phyloP scores from a whole-genome alignment of 1,140 invertebrate species.

The Drosophila ohnishii region DNA sequence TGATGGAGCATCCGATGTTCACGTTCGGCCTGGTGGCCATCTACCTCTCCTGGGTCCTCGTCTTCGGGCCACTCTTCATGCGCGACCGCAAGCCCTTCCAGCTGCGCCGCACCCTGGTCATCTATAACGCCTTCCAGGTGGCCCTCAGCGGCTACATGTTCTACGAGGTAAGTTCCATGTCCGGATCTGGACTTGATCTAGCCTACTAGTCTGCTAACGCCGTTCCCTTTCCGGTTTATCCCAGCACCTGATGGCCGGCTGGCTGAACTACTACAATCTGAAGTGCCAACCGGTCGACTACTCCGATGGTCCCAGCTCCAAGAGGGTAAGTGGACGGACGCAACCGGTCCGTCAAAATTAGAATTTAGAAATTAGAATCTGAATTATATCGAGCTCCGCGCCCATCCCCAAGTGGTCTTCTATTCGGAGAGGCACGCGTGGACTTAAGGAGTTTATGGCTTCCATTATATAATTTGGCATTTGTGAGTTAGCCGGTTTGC shows the following conservation, averaged over 20 bases:
- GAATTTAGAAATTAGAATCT: slow-evolving; percentile 7
- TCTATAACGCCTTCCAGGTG: slow-evolving; percentile 95
- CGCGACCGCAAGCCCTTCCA: slow-evolving; percentile 93
- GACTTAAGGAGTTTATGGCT: slow-evolving; percentile 36
- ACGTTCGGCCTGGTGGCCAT: slow-evolving; percentile 91
- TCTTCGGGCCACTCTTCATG: slow-evolving; percentile 94
- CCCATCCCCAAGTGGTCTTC: slow-evolving; percentile 10
- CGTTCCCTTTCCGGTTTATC: slow-evolving; percentile 3
- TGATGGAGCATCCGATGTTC: slow-evolving; percentile 95
- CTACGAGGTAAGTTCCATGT: slow-evolving; percentile 88
- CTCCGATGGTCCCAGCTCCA: slow-evolving; percentile 90
- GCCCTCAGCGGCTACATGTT: slow-evolving; percentile 93
- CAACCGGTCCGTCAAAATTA: slow-evolving; percentile 28
- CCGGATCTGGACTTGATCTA: not conserved
- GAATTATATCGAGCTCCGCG: slow-evolving; percentile 14
- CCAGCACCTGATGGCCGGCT: slow-evolving; percentile 93
- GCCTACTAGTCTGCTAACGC: not conserved
- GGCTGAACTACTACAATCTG: slow-evolving; percentile 94
- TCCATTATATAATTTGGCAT: slow-evolving; percentile 41
- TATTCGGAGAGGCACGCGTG: slow-evolving; percentile 25
- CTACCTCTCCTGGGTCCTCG: slow-evolving; percentile 91
- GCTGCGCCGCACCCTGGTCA: slow-evolving; percentile 90
- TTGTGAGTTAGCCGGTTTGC: slow-evolving; percentile 22
- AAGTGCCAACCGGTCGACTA: slow-evolving; percentile 97
- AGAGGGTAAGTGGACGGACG: slow-evolving; percentile 88